These are phyloP conservation scores for Apis florea DNA, from an alignment of 1,140 invertebrate species.

Conservation along the genomic window DNA sequence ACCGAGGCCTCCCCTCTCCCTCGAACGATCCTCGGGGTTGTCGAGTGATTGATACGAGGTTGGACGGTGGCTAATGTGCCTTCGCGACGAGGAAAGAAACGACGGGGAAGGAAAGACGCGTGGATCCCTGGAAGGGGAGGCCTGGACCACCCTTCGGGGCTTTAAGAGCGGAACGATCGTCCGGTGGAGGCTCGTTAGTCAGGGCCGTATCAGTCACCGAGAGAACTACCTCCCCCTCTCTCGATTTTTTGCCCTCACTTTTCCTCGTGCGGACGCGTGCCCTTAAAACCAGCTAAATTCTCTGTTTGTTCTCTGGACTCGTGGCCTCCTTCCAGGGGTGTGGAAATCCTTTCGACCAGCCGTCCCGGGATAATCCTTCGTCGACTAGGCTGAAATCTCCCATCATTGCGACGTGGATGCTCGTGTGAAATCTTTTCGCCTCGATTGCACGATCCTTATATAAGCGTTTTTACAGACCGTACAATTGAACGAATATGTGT, in stretches of 20 bases:
- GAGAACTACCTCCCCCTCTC: constrained; percentile 71
- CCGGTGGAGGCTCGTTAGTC: constrained; percentile 74
- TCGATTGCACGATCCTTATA: too few relatives aligned
- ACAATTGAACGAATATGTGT: too few relatives aligned
- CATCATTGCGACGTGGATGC: too few relatives aligned
- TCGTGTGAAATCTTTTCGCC: too few relatives aligned
- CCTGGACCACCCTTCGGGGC: constrained; percentile 70
- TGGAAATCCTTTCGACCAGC: not conserved
- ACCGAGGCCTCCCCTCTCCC: constrained; percentile 57
- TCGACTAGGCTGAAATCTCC: too few relatives aligned
- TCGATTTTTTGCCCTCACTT: constrained; percentile 69
- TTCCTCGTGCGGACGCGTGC: constrained; percentile 27
- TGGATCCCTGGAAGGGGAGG: constrained; percentile 45
- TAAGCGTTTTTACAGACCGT: too few relatives aligned
- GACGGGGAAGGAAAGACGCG: constrained; percentile 27
- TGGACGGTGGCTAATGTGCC: constrained; percentile 75
- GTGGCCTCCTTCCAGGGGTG: not conserved
- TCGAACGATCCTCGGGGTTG: constrained; percentile 45
- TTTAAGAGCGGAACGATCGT: constrained; percentile 75
- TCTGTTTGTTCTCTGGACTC: constrained; percentile 69
- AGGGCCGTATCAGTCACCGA: constrained; percentile 77
- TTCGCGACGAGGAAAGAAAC: constrained; percentile 48
- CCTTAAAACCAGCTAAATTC: constrained; percentile 76
- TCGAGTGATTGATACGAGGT: constrained; percentile 76
- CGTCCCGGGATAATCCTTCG: too few relatives aligned